Evolutionary conservation across 1,140 invertebrate species (phyloP).

Genomic region (Meloidogyne floridensis): DNA sequence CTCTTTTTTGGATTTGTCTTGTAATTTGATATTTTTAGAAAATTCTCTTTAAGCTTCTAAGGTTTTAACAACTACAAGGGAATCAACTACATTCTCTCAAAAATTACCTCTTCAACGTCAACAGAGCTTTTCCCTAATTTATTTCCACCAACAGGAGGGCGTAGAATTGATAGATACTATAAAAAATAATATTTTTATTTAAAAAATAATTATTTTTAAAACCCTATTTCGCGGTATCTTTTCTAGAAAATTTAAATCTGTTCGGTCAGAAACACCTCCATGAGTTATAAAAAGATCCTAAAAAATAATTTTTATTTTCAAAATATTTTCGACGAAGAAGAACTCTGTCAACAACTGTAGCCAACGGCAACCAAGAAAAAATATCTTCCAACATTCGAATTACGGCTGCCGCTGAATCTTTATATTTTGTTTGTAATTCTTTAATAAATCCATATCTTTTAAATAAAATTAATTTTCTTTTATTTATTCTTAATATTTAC

Average conservation of each 20-base stretch:
- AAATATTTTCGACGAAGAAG: neutral
- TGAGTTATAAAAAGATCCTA: slow-evolving; percentile 83
- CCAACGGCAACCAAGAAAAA: slow-evolving; percentile 84
- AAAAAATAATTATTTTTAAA: slow-evolving; percentile 4
- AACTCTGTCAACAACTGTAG: slow-evolving; percentile 71
- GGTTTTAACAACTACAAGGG: neutral
- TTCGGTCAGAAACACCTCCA: slow-evolving; percentile 81
- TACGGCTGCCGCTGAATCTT: slow-evolving; percentile 78
- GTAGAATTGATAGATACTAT: slow-evolving; percentile 79
- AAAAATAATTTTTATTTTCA: slow-evolving; percentile 72
- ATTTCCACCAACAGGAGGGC: slow-evolving; percentile 73
- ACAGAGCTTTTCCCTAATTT: slow-evolving; percentile 51
- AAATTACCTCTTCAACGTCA: slow-evolving; percentile 42
- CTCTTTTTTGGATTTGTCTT: neutral
- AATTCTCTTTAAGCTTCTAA: too few relatives aligned
- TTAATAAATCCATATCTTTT: slow-evolving; percentile 84
- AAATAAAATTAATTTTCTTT: slow-evolving; percentile 43
- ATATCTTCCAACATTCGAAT: slow-evolving; percentile 81
- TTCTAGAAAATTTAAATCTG: slow-evolving; percentile 77
- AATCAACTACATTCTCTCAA: neutral
- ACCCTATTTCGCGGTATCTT: slow-evolving; percentile 67
- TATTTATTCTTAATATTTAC: neutral
- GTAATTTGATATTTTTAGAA: too few relatives aligned
- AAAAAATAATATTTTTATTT: slow-evolving; percentile 56
- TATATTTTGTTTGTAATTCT: slow-evolving; percentile 78